Base-by-base conservation (phyloP, 2,888 invertebrate genomes). In the Hypercompe scribonia region DNA sequence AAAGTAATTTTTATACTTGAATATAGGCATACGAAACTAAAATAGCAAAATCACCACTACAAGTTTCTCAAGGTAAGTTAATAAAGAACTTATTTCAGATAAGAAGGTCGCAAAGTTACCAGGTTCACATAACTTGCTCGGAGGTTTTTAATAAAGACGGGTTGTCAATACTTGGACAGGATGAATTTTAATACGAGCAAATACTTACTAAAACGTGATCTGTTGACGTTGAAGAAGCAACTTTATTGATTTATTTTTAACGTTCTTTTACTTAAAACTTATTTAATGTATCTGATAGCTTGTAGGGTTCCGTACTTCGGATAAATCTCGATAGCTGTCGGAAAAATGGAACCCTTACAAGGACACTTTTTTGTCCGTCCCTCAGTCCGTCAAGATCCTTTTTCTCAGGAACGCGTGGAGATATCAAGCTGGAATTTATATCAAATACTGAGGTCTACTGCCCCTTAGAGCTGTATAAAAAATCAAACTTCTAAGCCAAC, bases 41-140 rank as follows among this genome's bases (percentile, higher is more conserved):
- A 68, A 36, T 34, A 54, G 34, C 70, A 71, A 66, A 75, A 70
- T 65, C 70, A 46, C 69, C 64, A 71, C 75, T 28, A 74, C 68
- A 71, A 82, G 72, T 78, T 77, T 70, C 61, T 65, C 79, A 78
- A 83, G 79, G 81, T 81, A 71, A 78, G 81, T 72, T 74, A 83
- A 80, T 78, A 68, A 70, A 72, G 78, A 80, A 75, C 67, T 73
- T 80, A 82, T 84, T 75, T 66, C 70, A 72, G 42, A 61, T 72
- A 65, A 34, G 54, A 68, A 76, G 68, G 36, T 76, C 65, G 65
- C 64, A 70, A 69, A 68, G 67, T 66, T 36, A 68, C 34, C 36
- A 54, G 50, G 54, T 34, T 79, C 78, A 78, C 77, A 68, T 76
- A 81, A 83, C 71, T 72, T 69, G 76, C 65, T 78, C 58, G 66